Conservation (phyloP, 2,888 invertebrate species). For the Aphodius sticticus region DNA sequence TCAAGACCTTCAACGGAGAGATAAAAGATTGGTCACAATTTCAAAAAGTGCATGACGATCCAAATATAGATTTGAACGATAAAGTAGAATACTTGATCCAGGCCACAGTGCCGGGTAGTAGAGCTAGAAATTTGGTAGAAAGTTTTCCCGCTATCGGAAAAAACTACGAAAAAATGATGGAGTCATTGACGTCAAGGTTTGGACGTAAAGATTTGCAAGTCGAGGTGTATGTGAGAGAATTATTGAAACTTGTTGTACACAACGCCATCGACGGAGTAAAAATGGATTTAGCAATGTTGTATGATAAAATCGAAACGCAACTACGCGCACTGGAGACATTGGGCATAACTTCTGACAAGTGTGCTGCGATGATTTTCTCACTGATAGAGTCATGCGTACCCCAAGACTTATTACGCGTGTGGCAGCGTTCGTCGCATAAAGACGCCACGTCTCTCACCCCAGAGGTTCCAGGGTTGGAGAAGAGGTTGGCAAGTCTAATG, state of each 20-base stretch:
- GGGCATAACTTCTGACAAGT: conserved; percentile 18
- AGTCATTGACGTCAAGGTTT: neutral
- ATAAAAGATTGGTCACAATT: conserved; percentile 45
- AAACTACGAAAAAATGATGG: conserved; percentile 41
- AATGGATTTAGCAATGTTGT: neutral
- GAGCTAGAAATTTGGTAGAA: conserved; percentile 41
- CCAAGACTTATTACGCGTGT: conserved; percentile 44
- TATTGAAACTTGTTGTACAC: conserved; percentile 11
- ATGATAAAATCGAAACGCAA: conserved; percentile 20
- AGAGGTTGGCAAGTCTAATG: conserved; percentile 38
- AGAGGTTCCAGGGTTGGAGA: conserved; percentile 14
- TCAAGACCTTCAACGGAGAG: conserved; percentile 39
- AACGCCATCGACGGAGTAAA: neutral
- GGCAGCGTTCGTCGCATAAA: conserved; percentile 37
- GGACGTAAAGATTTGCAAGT: conserved; percentile 13
- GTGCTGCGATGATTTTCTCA: conserved; percentile 49
- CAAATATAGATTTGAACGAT: conserved; percentile 31
- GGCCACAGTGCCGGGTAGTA: conserved; percentile 36
- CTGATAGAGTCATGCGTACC: conserved; percentile 50
- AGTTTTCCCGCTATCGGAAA: conserved; percentile 40
- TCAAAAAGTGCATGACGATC: conserved; percentile 43
- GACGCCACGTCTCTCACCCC: conserved; percentile 18
- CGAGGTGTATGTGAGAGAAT: conserved; percentile 5
- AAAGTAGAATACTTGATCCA: conserved; percentile 31
- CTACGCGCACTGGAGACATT: conserved; percentile 15